Evolutionary conservation across 1,140 invertebrate genomes (phyloP), one percentile per base, ranked within the genome.

Genomic region (Tyrophagus putrescentiae): DNA sequence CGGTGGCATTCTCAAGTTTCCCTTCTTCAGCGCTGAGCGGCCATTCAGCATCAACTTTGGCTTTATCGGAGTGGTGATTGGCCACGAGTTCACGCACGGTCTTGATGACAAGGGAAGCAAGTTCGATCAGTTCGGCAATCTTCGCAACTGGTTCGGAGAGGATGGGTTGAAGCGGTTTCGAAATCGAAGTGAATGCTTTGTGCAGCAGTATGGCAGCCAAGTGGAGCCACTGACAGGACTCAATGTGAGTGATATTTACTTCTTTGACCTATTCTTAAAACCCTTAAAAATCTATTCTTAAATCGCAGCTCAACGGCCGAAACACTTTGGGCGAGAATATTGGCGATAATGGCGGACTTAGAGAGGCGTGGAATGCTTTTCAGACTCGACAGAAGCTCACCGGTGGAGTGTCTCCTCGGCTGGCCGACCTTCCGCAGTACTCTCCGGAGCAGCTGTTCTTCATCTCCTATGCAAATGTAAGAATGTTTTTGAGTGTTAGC

Each of bases 361-460:
- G 78, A 16, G 72, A 78, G 39, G 78, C 82, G 0, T 81, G 76
- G 61, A 65, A 70, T 53, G 66, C 65, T 3, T 67, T 66, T 39
- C 29, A 62, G 11, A 48, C 62, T n/a, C 65, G 64, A 61, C 56
- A 67, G 1, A 53, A 65, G 25, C 59, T 66, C 31, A 39, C 65
- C 28, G n/a, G n/a, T n/a, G n/a, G n/a, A n/a, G 60, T 60, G 13
- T 70, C 70, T 62, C 63, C 75, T 0, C 73, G 76, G 60, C 70
- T 89, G 1, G 86, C 87, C 0, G 11, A 60, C 7, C 86, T 82
- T 1, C n/a, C 90, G 71, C 76, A 82, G 18, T 60, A 29, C 21
- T 86, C 82, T 2, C 85, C 90, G 72, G 76, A 82, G 18, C 88
- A 93, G 70, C 73, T 92, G 34, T 93, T 93, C 71, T 94, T 93